Evolutionary conservation across 2,888 invertebrate genomes (phyloP).

Genomic region (Ochlodes sylvanus): DNA sequence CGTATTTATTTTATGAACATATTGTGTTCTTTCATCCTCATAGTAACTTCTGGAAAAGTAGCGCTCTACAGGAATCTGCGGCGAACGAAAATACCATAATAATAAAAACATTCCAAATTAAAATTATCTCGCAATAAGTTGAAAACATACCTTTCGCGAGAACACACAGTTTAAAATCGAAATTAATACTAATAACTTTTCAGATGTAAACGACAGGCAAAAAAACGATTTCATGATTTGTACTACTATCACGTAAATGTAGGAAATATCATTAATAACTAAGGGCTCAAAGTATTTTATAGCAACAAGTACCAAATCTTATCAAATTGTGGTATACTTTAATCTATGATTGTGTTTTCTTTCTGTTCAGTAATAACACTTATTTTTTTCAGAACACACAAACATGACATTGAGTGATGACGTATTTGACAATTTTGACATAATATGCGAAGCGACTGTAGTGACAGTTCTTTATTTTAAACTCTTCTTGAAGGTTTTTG

Average conservation of each 20-base stretch:
- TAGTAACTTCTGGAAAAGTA: conserved; percentile 61
- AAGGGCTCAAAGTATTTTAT: background rate
- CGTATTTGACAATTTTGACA: background rate
- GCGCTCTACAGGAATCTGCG: conserved; percentile 62
- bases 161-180: conserved; percentile 46
- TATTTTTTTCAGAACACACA: background rate
- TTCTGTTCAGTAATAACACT: conserved; percentile 11
- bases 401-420: conserved; percentile 4
- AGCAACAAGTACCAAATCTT: conserved; percentile 19
- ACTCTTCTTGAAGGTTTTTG: no score
- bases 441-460: no score
- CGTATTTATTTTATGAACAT: conserved; percentile 55
- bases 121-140: conserved; percentile 33
- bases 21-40: conserved; percentile 49
- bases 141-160: conserved; percentile 58
- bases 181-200: conserved; percentile 45
- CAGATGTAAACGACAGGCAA: conserved; percentile 34
- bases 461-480: background rate
- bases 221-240: conserved; percentile 52
- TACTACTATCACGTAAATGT: background rate
- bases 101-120: conserved; percentile 27
- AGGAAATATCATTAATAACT: background rate
- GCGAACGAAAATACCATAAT: conserved; percentile 20
- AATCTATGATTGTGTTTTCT: no score
- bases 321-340: conserved; percentile 21